A percentile compares a stretch with the other conserved stretches of the same genome.
These are phyloP conservation scores for Chymomyza amoena DNA, from an alignment of 2,888 invertebrate genomes.

Conservation along the genomic window DNA sequence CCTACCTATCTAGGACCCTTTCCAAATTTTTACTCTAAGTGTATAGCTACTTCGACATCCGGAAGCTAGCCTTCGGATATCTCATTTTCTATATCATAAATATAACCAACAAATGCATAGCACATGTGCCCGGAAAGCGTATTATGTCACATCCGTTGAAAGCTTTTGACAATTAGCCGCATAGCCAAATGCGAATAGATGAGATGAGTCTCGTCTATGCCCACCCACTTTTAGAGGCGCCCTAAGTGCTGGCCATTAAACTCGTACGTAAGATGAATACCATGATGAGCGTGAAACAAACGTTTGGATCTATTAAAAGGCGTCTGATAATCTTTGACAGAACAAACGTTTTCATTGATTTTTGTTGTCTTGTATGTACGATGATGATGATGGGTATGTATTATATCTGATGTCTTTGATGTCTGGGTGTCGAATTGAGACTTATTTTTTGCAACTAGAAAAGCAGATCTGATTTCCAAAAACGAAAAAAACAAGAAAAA, in stretches of 20 bases:
- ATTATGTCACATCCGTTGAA: constrained; percentile 67
- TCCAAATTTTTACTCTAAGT: neutral
- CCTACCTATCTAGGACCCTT: too few species aligned
- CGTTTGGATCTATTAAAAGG: neutral
- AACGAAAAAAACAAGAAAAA: constrained; percentile 36
- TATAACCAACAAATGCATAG: neutral
- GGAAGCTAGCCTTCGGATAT: neutral
- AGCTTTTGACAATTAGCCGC: constrained; percentile 10
- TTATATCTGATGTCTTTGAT: constrained; percentile 12
- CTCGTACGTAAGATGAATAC: constrained; percentile 16
- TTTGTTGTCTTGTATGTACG: neutral
- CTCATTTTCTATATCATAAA: neutral
- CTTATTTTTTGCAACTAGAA: neutral
- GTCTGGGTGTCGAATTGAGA: neutral
- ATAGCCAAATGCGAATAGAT: neutral
- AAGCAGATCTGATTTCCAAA: constrained; percentile 44
- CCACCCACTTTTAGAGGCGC: neutral
- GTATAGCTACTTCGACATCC: neutral
- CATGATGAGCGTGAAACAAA: neutral
- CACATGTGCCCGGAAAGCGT: constrained; percentile 19
- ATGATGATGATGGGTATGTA: too few species aligned
- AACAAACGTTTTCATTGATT: constrained; percentile 52
- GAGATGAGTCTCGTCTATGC: neutral
- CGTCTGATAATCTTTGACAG: neutral
- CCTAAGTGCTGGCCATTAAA: constrained; percentile 44